Base-by-base conservation (phyloP, 1,140 invertebrate genomes). In the Diorhabda sublineata region DNA sequence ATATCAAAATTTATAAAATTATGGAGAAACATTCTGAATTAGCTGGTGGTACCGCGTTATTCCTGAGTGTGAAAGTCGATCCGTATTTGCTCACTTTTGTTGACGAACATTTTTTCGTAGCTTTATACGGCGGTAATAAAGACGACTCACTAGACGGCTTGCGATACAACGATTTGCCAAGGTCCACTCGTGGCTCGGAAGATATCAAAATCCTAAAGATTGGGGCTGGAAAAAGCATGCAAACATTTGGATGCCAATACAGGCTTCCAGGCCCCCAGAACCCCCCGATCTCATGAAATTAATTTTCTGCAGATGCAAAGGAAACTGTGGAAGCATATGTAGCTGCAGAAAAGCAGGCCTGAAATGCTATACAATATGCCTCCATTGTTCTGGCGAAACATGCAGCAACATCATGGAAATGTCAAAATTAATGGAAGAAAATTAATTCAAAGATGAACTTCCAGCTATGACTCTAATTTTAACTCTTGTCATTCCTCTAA, bases 101-200 rank as follows among this genome's bases (percentile, higher is more conserved):
- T 64, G 63, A 56, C 42, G 64, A 66, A 66, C 56, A 52, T 66
- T 66, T 66, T 66, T 66, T 66, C 41, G 45, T 66, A 3, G 41
- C 47, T 66, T 66, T 66, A 66, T 66, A 66, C 7, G 26, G 64
- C n/a, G 64, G 2, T 45, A 41, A 62, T 62, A 42, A 45, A 62
- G 61, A 62, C 45, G 45, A 52, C 8, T 52, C 45, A 6, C 45
- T 52, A 52, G 45, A 52, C 45, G 8, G 8, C 45, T 2, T 52
- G 45, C 5, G 45, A 52, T 52, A 52, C 45, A 52, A 52, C 45
- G 45, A 52, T 52, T 52, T 9, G 2, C 45, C 45, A 52, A 52
- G 45, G 1, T 8, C 5, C 5, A 4, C 9, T 41, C 61, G 6
- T 6, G 7, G 5, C 9, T 41, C 61, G 6, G 2, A 59, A 59